These are phyloP conservation scores for Acanthosoma haemorrhoidale DNA, from an alignment of 2,888 invertebrate species.

Conservation along the genomic window DNA sequence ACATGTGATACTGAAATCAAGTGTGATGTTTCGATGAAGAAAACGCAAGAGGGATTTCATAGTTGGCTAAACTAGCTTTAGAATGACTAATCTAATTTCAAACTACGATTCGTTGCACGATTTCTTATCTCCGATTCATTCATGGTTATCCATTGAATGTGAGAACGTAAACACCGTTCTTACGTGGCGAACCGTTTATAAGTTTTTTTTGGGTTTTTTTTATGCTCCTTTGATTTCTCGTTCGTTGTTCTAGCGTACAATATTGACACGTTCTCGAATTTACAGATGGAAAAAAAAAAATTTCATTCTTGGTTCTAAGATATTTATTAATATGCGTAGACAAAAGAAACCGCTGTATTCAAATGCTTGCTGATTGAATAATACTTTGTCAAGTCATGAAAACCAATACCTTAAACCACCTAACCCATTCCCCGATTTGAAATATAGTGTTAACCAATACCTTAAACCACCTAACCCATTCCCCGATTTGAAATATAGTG, in stretches of 20 bases:
- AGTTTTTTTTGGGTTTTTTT: background rate
- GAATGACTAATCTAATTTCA: slow-evolving; percentile 4
- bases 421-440: too few species aligned
- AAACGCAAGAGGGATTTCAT: background rate
- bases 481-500: too few species aligned
- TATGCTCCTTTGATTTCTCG: background rate
- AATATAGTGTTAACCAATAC: too few species aligned
- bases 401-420: too few species aligned
- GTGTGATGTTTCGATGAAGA: too few species aligned
- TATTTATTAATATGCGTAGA: background rate
- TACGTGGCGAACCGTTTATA: background rate
- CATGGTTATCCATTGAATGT: background rate
- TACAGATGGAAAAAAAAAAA: background rate
- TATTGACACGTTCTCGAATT: background rate
- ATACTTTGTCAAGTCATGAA: too few species aligned
- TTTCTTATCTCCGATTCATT: background rate
- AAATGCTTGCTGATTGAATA: too few species aligned
- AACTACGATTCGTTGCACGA: background rate
- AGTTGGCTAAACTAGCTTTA: background rate
- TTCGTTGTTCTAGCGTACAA: too few species aligned
- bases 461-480: too few species aligned
- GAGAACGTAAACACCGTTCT: background rate
- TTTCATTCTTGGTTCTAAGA: background rate
- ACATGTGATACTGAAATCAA: too few species aligned
- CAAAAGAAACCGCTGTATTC: background rate